Evolutionary conservation across 1,140 invertebrate species (phyloP), one percentile per base, ranked within the genome.

Genomic region (Carposina sasakii): DNA sequence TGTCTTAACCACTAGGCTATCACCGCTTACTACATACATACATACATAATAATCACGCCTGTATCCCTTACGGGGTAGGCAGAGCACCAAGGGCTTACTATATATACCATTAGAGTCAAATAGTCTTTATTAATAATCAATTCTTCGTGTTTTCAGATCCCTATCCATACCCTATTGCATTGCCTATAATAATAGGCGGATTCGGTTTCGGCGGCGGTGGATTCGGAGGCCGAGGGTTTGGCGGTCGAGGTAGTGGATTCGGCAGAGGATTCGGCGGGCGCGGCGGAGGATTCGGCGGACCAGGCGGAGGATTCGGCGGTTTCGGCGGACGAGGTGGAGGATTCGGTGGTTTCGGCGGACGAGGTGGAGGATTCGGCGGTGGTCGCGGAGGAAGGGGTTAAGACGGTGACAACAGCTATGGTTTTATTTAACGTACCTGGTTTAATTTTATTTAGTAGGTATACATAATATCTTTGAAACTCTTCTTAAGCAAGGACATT

Each of bases 331-430:
- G 52, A 12, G 16, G 41, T 10, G 55, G 58, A 10, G 45, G 51
- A 12, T 31, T 52, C 3, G 26, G 22, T 21, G 46, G 46, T 6
- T 15, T 15, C 8, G 30, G 34, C 10, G 36, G 46, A 2, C 23
- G 23, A 0, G 40, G 42, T 22, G 39, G 39, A 16, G 55, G 54
- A 10, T 26, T 30, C 17, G 59, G 55, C 1, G 54, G 60, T 30
- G 63, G 68, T 10, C 26, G 57, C 20, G 63, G 69, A 28, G 58
- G 66, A 24, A 59, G 66, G 45, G 61, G 66, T 46, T 66, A 52
- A 47, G 24, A 8, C n/a, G n/a, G n/a, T n/a, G n/a, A n/a, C n/a
- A n/a, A n/a, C n/a, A n/a, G n/a, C n/a, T n/a, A n/a, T n/a, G n/a
- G n/a, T n/a, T n/a, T n/a, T n/a, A n/a, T n/a, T n/a, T n/a, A n/a